phyloP scores from a whole-genome alignment of 2,113 vertebrate genomes.

The Antennarius striatus region DNA sequence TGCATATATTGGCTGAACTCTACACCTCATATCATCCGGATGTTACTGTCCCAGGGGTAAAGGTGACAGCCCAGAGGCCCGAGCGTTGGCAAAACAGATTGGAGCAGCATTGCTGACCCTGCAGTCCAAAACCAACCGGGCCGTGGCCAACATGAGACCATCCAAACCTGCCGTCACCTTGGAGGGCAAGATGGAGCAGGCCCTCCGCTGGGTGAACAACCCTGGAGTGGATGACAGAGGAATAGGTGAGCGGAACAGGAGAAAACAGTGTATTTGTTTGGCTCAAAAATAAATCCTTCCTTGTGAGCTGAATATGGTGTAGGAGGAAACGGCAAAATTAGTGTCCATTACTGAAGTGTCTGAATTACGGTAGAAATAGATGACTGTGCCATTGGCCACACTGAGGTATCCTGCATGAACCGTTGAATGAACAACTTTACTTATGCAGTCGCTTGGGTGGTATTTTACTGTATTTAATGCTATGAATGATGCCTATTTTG shows the following conservation, averaged over 20 bases:
- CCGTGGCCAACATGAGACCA: conserved; percentile 93
- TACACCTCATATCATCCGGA: not conserved
- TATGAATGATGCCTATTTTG: conserved; percentile 7
- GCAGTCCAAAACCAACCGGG: conserved; percentile 94
- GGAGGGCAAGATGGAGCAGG: conserved; percentile 98
- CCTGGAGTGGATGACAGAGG: conserved; percentile 93
- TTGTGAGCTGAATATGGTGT: too few relatives aligned
- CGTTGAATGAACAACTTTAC: conserved; percentile 25
- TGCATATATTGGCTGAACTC: not conserved
- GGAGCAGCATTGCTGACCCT: conserved; percentile 91
- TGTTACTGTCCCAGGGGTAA: conserved; percentile 83
- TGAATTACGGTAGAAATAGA: not conserved
- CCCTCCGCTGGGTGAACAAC: conserved; percentile 95
- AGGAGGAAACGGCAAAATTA: too few relatives aligned
- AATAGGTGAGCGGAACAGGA: conserved; percentile 83
- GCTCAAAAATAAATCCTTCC: too few relatives aligned
- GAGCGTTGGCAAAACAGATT: conserved; percentile 93
- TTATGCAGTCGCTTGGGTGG: conserved; percentile 10
- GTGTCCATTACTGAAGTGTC: not conserved
- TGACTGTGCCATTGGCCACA: conserved; percentile 18
- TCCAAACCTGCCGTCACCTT: conserved; percentile 94
- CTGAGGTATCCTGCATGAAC: conserved; percentile 28
- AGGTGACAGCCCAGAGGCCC: conserved; percentile 94
- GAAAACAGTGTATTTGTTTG: too few relatives aligned
- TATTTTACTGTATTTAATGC: conserved; percentile 7